Conservation (phyloP, 92 coral and sea anemone genomes). For the Zoanthus sociatus region DNA sequence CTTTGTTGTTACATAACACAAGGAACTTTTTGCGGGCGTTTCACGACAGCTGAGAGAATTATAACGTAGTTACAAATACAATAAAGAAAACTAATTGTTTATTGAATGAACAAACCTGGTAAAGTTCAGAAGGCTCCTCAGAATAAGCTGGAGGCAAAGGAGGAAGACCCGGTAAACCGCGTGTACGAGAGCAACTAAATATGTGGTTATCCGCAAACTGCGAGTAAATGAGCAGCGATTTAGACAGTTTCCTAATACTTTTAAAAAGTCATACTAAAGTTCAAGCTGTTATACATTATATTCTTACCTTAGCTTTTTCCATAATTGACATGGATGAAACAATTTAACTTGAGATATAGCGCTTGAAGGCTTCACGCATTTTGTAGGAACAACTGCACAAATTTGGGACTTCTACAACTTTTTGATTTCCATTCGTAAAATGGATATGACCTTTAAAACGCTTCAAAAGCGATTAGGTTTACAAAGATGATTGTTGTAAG, state of each 20-base stretch:
- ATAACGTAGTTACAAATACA: conserved; percentile 36
- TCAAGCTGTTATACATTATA: not conserved
- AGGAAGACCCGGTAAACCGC: conserved; percentile 96
- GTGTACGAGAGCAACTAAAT: conserved; percentile 96
- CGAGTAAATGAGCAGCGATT: conserved; percentile 28
- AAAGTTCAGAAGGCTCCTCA: conserved; percentile 94
- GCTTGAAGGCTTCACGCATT: conserved; percentile 6
- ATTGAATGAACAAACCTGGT: conserved; percentile 78
- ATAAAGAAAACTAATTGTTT: conserved; percentile 38
- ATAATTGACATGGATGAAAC: not conserved
- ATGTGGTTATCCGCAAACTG: conserved; percentile 81
- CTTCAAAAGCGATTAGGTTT: not conserved
- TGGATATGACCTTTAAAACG: not conserved
- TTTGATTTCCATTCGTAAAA: conserved; percentile 27
- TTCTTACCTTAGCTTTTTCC: conserved; percentile 34
- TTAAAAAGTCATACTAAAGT: not conserved
- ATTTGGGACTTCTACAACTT: not conserved
- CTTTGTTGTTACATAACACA: conserved; percentile 3
- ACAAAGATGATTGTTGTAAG: not conserved
- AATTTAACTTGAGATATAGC: not conserved
- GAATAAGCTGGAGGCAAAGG: conserved; percentile 92
- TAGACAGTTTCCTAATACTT: not conserved
- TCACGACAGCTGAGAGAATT: conserved; percentile 57
- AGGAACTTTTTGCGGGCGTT: conserved; percentile 2
- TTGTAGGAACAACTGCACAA: conserved; percentile 7